phyloP scores from a whole-genome alignment of 2,113 vertebrate genomes.

The Pristiophorus japonicus region DNA sequence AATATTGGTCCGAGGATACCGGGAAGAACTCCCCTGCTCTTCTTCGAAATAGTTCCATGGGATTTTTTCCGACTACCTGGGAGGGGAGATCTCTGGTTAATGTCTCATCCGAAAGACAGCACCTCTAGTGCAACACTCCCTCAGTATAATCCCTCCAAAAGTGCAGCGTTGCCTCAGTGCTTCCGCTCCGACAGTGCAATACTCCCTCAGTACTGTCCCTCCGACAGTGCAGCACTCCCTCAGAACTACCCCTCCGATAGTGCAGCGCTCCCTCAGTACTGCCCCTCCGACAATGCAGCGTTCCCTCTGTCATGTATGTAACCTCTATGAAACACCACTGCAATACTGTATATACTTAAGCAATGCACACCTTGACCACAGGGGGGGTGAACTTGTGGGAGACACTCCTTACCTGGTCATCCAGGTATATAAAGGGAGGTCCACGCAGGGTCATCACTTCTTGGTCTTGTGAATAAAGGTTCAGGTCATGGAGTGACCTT shows the following conservation, averaged over 20 bases:
- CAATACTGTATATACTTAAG: too few species aligned
- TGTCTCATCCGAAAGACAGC: neutral
- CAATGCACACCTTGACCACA: too few species aligned
- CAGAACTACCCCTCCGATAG: neutral
- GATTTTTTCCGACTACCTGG: neutral
- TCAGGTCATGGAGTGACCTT: too few species aligned
- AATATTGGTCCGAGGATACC: neutral
- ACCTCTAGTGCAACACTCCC: neutral
- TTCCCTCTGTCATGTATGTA: too few species aligned
- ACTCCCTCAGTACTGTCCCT: neutral
- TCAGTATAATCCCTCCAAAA: neutral
- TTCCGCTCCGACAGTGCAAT: neutral
- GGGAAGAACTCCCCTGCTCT: neutral
- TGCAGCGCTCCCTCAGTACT: neutral
- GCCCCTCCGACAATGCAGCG: neutral
- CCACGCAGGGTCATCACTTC: too few species aligned
- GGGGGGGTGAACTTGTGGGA: too few species aligned
- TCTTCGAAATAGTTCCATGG: neutral
- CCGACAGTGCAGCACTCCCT: neutral
- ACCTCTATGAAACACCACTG: too few species aligned
- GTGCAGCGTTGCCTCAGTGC: neutral
- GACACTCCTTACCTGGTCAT: too few species aligned
- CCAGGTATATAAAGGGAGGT: too few species aligned
- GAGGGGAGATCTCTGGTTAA: neutral
- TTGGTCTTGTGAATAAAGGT: too few species aligned